Percentiles rank a stretch among this genome's conserved stretches.
phyloP scores from a whole-genome alignment of 1,140 invertebrate genomes.

The Cepaea nemoralis region DNA sequence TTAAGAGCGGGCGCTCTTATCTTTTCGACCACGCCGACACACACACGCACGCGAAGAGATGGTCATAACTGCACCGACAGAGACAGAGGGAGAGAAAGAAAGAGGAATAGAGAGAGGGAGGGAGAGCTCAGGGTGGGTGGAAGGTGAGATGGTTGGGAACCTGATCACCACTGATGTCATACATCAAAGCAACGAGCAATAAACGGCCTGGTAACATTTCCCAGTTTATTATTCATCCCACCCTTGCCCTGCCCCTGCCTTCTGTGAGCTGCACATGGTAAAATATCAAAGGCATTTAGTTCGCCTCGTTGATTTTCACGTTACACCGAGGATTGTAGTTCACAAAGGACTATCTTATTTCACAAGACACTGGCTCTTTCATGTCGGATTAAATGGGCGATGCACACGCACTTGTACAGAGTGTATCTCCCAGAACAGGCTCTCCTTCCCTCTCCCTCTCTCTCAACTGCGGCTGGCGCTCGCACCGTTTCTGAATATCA shows the following conservation, averaged over 20 bases:
- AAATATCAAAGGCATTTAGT: neutral
- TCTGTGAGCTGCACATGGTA: neutral
- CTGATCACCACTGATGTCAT: neutral
- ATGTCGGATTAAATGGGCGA: neutral
- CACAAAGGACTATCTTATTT: neutral
- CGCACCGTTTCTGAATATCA: neutral
- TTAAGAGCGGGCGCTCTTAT: too few relatives aligned
- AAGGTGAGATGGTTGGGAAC: too few relatives aligned
- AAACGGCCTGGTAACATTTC: neutral
- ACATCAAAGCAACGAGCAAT: neutral
- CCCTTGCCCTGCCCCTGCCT: neutral
- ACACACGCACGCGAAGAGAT: too few relatives aligned
- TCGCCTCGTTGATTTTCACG: neutral
- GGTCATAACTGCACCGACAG: too few relatives aligned
- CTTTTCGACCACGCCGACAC: too few relatives aligned
- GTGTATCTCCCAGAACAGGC: too few relatives aligned
- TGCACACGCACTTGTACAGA: conserved; percentile 8
- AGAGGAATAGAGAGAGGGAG: neutral
- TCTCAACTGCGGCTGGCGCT: too few relatives aligned
- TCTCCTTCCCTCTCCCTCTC: too few relatives aligned
- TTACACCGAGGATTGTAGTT: neutral
- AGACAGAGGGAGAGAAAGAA: neutral
- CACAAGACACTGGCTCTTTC: neutral
- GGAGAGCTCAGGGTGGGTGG: neutral
- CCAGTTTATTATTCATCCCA: neutral